These are phyloP conservation scores for Rotaria sp. DNA, from an alignment of 2,888 invertebrate genomes.

Conservation along the genomic window DNA sequence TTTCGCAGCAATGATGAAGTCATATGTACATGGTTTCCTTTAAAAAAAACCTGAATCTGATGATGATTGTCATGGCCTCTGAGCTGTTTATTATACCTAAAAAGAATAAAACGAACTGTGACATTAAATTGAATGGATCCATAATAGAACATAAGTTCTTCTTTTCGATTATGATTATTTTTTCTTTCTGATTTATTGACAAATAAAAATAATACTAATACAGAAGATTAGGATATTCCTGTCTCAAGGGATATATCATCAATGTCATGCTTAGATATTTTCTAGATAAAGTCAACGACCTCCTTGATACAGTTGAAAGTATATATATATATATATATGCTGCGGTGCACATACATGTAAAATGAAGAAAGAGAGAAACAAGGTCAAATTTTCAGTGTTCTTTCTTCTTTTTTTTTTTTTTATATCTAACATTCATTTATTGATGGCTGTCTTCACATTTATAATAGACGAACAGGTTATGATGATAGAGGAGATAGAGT, in stretches of 20 bases:
- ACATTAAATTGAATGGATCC: background rate
- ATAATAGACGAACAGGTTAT: background rate
- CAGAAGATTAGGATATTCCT: background rate
- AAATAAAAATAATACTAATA: background rate
- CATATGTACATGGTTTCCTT: background rate
- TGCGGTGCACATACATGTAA: background rate
- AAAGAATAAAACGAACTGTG: too few species aligned
- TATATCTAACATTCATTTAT: background rate
- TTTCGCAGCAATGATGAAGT: background rate
- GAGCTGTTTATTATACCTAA: background rate
- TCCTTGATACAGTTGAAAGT: background rate
- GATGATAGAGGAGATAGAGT: background rate
- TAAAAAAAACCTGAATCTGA: background rate
- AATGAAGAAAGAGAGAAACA: background rate
- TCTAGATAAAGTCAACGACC: background rate
- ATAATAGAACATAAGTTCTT: background rate
- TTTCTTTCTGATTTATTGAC: background rate
- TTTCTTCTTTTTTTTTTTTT: background rate
- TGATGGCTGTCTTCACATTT: background rate
- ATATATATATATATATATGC: background rate
- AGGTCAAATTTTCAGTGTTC: background rate
- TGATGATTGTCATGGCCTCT: background rate
- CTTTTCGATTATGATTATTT: background rate
- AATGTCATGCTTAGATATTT: background rate
- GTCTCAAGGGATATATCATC: background rate